Base-by-base conservation (phyloP, 2,888 invertebrate species). In the Drosophila sordidapex region DNA sequence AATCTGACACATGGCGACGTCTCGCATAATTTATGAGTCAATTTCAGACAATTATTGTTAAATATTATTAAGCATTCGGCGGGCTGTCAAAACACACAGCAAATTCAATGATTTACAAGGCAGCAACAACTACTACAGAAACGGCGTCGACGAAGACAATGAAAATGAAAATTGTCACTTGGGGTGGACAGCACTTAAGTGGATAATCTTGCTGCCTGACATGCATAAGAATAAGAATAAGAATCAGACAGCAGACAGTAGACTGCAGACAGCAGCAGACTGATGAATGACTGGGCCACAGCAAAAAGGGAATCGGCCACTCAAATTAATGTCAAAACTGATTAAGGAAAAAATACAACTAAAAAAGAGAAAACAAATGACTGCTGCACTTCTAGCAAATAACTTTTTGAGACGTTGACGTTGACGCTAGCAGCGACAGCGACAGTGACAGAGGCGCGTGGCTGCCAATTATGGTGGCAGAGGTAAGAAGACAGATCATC, bases 31-130 rank as follows among this genome's bases (percentile, higher is more conserved):
- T 90, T 90, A 91, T 91, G 91, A 89, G 88, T 88, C 91, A 91
- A 90, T 90, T 90, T 91, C 90, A 91, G 83, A 90, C 91, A 91
- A 90, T 91, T 89, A 88, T 91, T 91, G 90, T 91, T 90, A 90
- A 91, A 91, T 91, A 91, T 91, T 91, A 91, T 91, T 90, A 83
- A 90, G 91, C 91, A 90, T 89, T 90, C 90, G 90, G 79, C 87
- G 83, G 80, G 78, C 91, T 91, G 91, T 90, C 91, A 91, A 87
- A 90, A 90, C 91, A 90, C 77, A 76, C 73, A 76, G 75, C 80
- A 70, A 72, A 74, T 74, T 79, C 79, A 82, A 90, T 90, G 91
- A 90, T 90, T 90, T 90, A 90, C 91, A 85, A 85, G 68, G 76
- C 76, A 59, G 46, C 72, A 56, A 56, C 60, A 35, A 65, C 57